Evolutionary conservation across 2,113 vertebrate genomes (phyloP), one percentile per base, ranked within the genome.

Genomic region (Aptenodytes patagonicus): DNA sequence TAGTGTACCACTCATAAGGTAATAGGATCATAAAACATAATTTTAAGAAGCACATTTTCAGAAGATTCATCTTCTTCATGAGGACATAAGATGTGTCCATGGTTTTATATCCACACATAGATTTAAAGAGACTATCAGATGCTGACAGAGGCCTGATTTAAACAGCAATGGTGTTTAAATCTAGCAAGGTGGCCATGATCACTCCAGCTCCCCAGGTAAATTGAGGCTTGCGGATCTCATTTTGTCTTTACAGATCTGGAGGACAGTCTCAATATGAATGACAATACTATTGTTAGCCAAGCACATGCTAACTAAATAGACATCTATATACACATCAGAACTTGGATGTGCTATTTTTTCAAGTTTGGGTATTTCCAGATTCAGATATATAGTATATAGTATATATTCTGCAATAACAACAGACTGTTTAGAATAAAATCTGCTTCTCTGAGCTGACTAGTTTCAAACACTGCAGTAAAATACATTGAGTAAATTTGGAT

Each of bases 11-110:
- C 84, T 95, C 89, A 40, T 88, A 90, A 94, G 87, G 86, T 95
- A 96, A 97, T 97, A 91, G 84, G 85, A 96, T 97, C 91, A 95
- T 97, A 96, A 97, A 97, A 97, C 72, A 96, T 94, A 97, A 96
- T 95, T 94, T 84, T 80, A 93, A 71, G 87, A 51, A 93, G 94
- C 83, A 92, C 87, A 83, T 90, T 95, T 96, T 70, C 77, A 92
- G 91, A 86, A 94, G 87, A 95, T 91, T 93, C 82, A 96, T 95
- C 83, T 95, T 84, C 61, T 83, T 93, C 80, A 71, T 89, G 60
- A 92, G 77, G 61, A 66, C 9, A 4, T 73, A 87, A 89, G 76
- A 87, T 79, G 72, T 79, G 88, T 78, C 75, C 58, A 70, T 40
- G 82, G 20, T 95, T 96, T 95, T 97, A 97, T 91, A 91, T 46